Percentiles rank a stretch among this genome's conserved stretches.
phyloP scores from a whole-genome alignment of 2,113 vertebrate species.

The Paraplagusia blochii region DNA sequence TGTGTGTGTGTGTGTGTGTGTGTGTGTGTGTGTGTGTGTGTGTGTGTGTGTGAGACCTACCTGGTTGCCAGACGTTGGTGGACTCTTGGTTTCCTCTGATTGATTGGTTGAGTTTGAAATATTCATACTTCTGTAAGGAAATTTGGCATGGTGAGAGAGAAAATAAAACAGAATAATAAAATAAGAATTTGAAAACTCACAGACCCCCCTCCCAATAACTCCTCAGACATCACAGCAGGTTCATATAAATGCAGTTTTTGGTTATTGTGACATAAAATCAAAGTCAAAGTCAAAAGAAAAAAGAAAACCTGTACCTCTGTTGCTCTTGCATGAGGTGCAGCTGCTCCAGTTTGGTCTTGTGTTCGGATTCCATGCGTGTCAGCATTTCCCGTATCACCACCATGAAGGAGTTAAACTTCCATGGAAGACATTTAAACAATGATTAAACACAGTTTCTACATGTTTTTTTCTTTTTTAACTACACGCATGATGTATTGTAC shows the following conservation, averaged over 20 bases:
- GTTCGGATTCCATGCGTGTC: conserved; percentile 89
- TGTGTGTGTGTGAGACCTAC: conserved; percentile 72
- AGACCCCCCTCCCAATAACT: too few relatives aligned
- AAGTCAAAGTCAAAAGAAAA: too few relatives aligned
- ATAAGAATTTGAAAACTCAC: too few relatives aligned
- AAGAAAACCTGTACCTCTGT: conserved; percentile 81
- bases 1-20: too few relatives aligned
- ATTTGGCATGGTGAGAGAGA: background rate
- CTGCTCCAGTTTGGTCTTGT: conserved; percentile 97
- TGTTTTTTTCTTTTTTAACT: too few relatives aligned
- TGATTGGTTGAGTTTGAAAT: conserved; percentile 81
- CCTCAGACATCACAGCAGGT: background rate
- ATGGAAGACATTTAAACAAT: background rate
- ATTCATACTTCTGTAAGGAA: conserved; percentile 77
- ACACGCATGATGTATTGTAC: conserved; percentile 54
- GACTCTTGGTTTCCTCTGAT: conserved; percentile 80
- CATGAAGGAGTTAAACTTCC: conserved; percentile 98
- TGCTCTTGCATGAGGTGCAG: conserved; percentile 97
- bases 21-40: too few relatives aligned
- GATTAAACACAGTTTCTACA: background rate
- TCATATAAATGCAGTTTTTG: background rate
- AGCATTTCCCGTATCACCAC: conserved; percentile 96
- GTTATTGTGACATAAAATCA: too few relatives aligned
- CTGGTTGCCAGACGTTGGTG: conserved; percentile 76
- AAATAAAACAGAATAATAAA: background rate